Evolutionary conservation across 2,888 invertebrate genomes (phyloP), one percentile per base, ranked within the genome.

Genomic region (Dasysyrphus albostriatus): DNA sequence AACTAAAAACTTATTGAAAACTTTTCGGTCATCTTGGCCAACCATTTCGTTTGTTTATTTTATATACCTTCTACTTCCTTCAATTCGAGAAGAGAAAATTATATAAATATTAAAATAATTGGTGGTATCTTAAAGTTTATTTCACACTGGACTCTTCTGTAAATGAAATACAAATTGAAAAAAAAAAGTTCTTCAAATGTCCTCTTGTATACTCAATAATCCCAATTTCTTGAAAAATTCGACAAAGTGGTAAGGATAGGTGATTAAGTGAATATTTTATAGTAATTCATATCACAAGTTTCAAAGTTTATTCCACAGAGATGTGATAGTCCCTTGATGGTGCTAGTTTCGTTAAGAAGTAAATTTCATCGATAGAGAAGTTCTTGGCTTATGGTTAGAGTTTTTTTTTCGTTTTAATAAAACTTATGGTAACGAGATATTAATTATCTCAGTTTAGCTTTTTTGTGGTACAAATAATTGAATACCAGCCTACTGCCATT

Each of bases 1-100:
- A 56, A 56, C 32, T 32, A 49, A 56, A 56, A 59, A 59, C 59
- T 59, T 59, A 59, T 56, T 56, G 32, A 59, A 59, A 59, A 59
- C 32, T 59, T 58, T 59, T 59, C 12, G 37, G 9, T 59, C 56
- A 32, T 32, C 6, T 39, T 59, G 59, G 19, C 37, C 34, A 19
- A 37, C 0, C 7, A 59, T 39, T 37, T 49, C 19, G 10, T 19
- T 10, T 49, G 19, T 59, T 14, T 29, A 10, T 16, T 24, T 2
- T 24, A n/a, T 24, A 24, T 24, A 24, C 24, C 24, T 24, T 2
- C 1, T 24, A 24, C 24, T 3, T 24, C 1, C 1, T 56, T 56
- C 14, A 56, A 56, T 56, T 8, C 32, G 4, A 32, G 14, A 56
- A 3, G 8, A 32, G n/a, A 56, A 56, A 29, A 56, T 32, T n/a